These are phyloP conservation scores for Epinephelus awoara DNA, from an alignment of 2,797 vertebrate species.

Conservation along the genomic window DNA sequence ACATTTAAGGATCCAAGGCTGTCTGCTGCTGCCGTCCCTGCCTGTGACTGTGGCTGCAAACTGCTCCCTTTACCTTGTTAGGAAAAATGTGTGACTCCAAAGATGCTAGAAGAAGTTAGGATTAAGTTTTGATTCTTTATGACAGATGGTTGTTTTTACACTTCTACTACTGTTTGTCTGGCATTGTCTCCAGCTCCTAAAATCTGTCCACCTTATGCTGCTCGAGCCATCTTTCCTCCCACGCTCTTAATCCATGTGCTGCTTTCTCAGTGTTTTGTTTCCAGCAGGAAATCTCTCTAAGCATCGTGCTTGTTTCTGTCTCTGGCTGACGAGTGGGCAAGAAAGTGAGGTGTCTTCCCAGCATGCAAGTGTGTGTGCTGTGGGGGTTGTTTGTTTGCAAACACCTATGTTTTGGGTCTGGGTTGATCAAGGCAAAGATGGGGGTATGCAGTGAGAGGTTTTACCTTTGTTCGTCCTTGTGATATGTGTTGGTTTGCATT, in stretches of 20 bases:
- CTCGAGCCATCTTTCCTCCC: slow-evolving; percentile 18
- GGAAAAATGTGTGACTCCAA: neutral
- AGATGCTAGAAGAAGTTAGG: neutral
- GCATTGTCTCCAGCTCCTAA: neutral
- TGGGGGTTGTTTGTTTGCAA: slow-evolving; percentile 69
- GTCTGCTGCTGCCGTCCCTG: slow-evolving; percentile 25
- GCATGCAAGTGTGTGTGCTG: slow-evolving; percentile 43
- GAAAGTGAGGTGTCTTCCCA: slow-evolving; percentile 30
- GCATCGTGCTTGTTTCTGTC: slow-evolving; percentile 3
- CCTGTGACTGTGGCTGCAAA: slow-evolving; percentile 13
- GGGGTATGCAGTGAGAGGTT: neutral
- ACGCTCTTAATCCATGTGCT: slow-evolving; percentile 16
- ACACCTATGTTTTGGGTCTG: slow-evolving; percentile 31
- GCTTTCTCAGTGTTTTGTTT: slow-evolving; percentile 32
- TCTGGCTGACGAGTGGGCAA: slow-evolving; percentile 9
- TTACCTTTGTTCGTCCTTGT: neutral
- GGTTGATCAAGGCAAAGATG: slow-evolving; percentile 7
- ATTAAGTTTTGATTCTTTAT: neutral
- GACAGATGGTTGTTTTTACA: neutral
- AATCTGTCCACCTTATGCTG: slow-evolving; percentile 9
- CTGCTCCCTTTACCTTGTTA: slow-evolving; percentile 4
- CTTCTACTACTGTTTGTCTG: neutral
- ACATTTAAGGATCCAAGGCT: slow-evolving; percentile 26
- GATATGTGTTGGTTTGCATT: neutral
- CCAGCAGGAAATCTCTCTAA: slow-evolving; percentile 54